Base-by-base conservation (phyloP, 2,113 vertebrate genomes). In the Poicephalus gulielmi region DNA sequence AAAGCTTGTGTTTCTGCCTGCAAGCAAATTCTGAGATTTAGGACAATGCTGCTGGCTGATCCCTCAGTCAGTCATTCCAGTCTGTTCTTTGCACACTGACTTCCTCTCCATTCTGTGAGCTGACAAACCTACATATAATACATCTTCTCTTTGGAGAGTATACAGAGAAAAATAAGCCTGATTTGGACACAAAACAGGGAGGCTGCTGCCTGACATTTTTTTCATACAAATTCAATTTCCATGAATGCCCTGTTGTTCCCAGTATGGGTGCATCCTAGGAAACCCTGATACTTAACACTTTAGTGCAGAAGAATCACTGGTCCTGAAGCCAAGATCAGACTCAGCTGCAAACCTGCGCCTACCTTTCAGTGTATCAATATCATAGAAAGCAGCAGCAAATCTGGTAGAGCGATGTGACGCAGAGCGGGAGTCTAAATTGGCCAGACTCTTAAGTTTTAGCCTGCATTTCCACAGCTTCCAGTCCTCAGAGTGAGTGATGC, bases 401-500 rank as follows among this genome's bases (percentile, higher is more conserved):
- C 99, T 98, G 12, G 99, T 99, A 1, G 99, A 99, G 67, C 99
- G 98, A 94, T 99, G 99, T 9, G 96, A 98, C 46, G 96, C 97
- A 60, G 98, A 98, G 70, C 98, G 98, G 22, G 98, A 94, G 69
- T 99, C 98, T 30, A 97, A 50, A 63, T 92, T 92, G 52, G 98
- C 97, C 19, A 98, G 84, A 71, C 98, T 98, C 95, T 99, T 99
- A 64, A 99, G 98, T 78, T 98, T 98, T 87, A 99, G 94, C 23
- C 99, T 98, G 97, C 99, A 99, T 87, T 98, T 98, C 99, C 99
- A 99, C 91, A 99, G 92, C 98, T 99, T 99, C 99, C 99, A 99
- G 97, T 99, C 99, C 18, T 99, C 99, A 14, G 99, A 99, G 87
- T 99, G 98, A 11, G 99, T 98, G 64, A 99, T 98, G 78, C 96